Evolutionary conservation across 2,797 vertebrate species (phyloP), one percentile per base, ranked within the genome.

Genomic region (Takifugu rubripes): DNA sequence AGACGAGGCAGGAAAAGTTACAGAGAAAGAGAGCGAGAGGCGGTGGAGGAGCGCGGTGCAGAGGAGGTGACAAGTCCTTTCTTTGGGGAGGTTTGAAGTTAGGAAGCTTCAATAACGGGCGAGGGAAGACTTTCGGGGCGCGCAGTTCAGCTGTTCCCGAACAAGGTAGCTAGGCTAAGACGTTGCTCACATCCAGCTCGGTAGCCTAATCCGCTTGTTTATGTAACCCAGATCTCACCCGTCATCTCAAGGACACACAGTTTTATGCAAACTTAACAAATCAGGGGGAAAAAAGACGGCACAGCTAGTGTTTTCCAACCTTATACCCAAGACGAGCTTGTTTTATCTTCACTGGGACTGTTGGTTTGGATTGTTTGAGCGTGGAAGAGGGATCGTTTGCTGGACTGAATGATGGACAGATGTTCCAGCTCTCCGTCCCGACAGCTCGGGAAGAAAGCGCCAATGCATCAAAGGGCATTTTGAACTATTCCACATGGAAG

Each of bases 51-150:
- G 9, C 3, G 17, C 10, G 4, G 17, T 78, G 68, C 43, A 66
- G 76, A 81, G 46, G 46, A 48, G 46, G 46, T 83, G 87, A 86
- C 77, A 79, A 73, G 67, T 65, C 54, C 65, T 73, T 85, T 80
- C 67, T 74, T 61, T 67, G 70, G 72, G 63, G 72, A 81, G 67
- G 70, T 73, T 74, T 77, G 77, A 82, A 75, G 68, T 76, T 70
- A 80, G 70, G 54, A 60, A 76, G 66, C 75, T 14, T 65, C 66
- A 70, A 57, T 53, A 54, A 21, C 46, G 50, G 43, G 59, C 47
- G 43, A 29, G 59, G 61, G 51, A 55, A 24, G 55, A 50, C 27
- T 52, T 50, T 70, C 54, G 63, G 43, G 46, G 68, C 69, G 47
- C 52, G 53, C 55, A 48, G 68, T 46, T 71, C 24, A 44, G 62